Evolutionary conservation across 2,113 vertebrate species (phyloP), one percentile per base, ranked within the genome.

Genomic region (Tragelaphus buxtoni): DNA sequence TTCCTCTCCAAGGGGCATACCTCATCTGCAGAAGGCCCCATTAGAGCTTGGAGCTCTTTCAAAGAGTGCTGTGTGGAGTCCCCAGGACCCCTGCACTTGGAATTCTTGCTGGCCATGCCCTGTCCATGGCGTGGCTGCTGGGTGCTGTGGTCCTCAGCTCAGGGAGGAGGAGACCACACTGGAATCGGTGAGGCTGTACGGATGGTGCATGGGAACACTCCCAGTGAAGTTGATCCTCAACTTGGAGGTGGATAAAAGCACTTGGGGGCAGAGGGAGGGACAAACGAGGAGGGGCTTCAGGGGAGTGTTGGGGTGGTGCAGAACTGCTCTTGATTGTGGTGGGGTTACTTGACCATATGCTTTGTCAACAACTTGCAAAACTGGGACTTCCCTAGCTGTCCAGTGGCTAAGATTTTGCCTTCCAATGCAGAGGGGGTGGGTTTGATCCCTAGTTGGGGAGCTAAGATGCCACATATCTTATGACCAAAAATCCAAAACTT

Each of bases 151-250:
- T 17, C 35, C 77, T 65, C 69, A 26, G 47, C 53, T 13, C 3
- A 0, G 18, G 35, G 72, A 14, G 35, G 35, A 74, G 17, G 45
- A 88, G 7, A 35, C 28, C 0, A 0, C 0, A 1, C 4, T 18
- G 12, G 35, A n/a, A n/a, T 6, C 1, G 0, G 5, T 0, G 0
- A 24, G 24, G 45, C 42, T 0, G 0, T 45, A 3, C 0, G 13
- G 16, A 39, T 0, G 28, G 10, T 1, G 4, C 42, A 74, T 1
- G 1, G 0, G 45, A 39, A 39, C 10, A 6, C 5, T 0, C 22
- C 9, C 77, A 10, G 30, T 6, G 32, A 47, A n/a, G 22, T 0
- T 2, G 81, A 51, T 55, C 17, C 45, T 86, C 45, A 51, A 1
- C 4, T 22, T 6, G 42, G 30, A 79, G 47, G 42, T 51, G 28